Evolutionary conservation across 2,113 vertebrate genomes (phyloP).

Genomic region (Poeciliopsis turrubarensis): DNA sequence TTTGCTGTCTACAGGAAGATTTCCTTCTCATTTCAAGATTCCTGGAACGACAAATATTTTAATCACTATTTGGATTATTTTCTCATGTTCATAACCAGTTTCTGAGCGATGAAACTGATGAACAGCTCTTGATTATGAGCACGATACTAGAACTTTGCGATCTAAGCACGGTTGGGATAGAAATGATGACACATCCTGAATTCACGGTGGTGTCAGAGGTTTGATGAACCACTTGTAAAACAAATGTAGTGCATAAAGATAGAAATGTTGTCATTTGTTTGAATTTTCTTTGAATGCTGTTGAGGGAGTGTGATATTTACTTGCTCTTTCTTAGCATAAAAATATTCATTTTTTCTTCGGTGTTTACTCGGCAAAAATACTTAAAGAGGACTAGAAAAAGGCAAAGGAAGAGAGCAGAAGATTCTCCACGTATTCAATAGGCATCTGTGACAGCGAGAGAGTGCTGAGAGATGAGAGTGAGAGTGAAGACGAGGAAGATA

Average conservation of each 20-base stretch:
- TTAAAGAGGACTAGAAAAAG: constrained; percentile 10
- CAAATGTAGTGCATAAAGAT: neutral
- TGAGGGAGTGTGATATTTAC: constrained; percentile 3
- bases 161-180: constrained; percentile 43
- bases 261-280: neutral
- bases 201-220: neutral
- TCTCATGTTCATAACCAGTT: constrained; percentile 19
- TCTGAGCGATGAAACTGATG: constrained; percentile 24
- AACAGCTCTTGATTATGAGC: constrained; percentile 50
- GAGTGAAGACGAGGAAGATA: constrained; percentile 65
- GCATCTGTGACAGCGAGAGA: constrained; percentile 53
- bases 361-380: constrained; percentile 38
- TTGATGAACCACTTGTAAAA: neutral
- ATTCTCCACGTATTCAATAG: constrained; percentile 46
- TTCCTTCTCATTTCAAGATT: constrained; percentile 40
- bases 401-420: constrained; percentile 22
- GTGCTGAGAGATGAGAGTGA: constrained; percentile 62
- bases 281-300: constrained; percentile 5
- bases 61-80: constrained; percentile 23
- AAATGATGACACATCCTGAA: constrained; percentile 39
- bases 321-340: constrained; percentile 9
- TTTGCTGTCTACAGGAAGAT: constrained; percentile 4
- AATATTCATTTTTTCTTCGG: constrained; percentile 18
- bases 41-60: constrained; percentile 7
- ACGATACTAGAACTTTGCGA: constrained; percentile 39